These are phyloP conservation scores for Kradibia gibbosae DNA, from an alignment of 1,140 invertebrate genomes.

Conservation along the genomic window DNA sequence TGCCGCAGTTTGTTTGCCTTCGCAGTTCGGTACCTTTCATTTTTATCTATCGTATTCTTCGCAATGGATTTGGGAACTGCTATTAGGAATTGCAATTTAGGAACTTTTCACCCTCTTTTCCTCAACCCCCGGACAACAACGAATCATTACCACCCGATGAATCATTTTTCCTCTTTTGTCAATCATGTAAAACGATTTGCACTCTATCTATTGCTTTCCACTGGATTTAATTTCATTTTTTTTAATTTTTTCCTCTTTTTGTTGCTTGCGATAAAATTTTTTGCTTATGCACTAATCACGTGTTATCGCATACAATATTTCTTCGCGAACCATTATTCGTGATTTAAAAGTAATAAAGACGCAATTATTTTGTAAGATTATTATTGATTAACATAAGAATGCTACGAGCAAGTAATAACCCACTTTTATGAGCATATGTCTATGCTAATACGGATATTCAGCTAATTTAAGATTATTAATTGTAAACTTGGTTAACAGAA, in stretches of 20 bases:
- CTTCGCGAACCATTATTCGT: not conserved
- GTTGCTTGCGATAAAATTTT: not conserved
- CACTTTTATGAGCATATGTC: not conserved
- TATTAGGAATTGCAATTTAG: too few relatives aligned
- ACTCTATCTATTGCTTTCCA: too few relatives aligned
- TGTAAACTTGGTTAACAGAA: not conserved
- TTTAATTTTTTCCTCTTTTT: too few relatives aligned
- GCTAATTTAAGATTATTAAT: not conserved
- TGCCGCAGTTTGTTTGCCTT: not conserved
- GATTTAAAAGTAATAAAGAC: constrained; percentile 11
- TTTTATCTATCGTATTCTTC: too few relatives aligned
- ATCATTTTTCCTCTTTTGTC: not conserved
- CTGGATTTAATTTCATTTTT: constrained; percentile 9
- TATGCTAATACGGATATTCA: not conserved
- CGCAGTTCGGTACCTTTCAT: not conserved
- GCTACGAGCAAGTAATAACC: not conserved
- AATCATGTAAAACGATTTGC: too few relatives aligned
- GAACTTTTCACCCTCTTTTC: constrained; percentile 6
- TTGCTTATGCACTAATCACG: not conserved
- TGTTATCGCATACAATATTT: not conserved
- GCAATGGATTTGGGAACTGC: too few relatives aligned
- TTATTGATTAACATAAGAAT: constrained; percentile 19
- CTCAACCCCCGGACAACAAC: not conserved
- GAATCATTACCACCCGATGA: not conserved
- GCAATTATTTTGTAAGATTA: not conserved